Percentiles rank a stretch among this genome's conserved stretches.
Evolutionary conservation across 2,888 invertebrate species (phyloP).

Genomic region (Agrochola litura): DNA sequence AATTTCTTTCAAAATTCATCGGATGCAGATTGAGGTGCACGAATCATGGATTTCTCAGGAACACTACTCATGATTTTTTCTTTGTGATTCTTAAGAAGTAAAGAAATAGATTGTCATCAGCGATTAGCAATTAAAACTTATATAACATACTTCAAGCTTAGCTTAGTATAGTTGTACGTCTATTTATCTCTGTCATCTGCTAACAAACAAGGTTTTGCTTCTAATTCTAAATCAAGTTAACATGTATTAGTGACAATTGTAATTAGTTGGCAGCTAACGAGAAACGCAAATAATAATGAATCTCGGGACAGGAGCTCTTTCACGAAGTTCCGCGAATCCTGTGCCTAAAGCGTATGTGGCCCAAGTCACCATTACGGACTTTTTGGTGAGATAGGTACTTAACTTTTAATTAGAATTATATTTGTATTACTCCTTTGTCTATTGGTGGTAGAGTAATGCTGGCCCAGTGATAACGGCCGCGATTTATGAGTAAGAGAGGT

Average conservation of each 20-base stretch:
- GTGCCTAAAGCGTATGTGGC: neutral
- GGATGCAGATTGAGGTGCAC: neutral
- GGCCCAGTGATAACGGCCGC: too few relatives aligned
- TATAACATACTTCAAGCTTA: neutral
- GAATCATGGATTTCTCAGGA: neutral
- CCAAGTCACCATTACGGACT: neutral
- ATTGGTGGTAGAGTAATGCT: too few relatives aligned
- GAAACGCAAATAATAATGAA: constrained; percentile 71
- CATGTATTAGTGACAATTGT: constrained; percentile 67
- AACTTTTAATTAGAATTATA: neutral
- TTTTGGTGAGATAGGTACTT: neutral
- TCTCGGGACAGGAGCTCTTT: constrained; percentile 52
- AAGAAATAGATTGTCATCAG: neutral
- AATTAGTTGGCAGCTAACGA: constrained; percentile 71
- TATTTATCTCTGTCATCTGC: constrained; percentile 21
- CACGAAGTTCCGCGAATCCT: constrained; percentile 16
- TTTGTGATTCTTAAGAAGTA: neutral
- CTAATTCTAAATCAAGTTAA: constrained; percentile 68
- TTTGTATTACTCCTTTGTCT: neutral
- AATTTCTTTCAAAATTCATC: neutral
- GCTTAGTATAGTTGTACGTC: neutral
- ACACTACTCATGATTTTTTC: neutral
- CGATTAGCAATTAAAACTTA: neutral
- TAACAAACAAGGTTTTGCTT: constrained; percentile 42
- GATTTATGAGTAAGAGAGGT: too few relatives aligned